Evolutionary conservation across 2,113 vertebrate genomes (phyloP).

Genomic region (Passer montanus): DNA sequence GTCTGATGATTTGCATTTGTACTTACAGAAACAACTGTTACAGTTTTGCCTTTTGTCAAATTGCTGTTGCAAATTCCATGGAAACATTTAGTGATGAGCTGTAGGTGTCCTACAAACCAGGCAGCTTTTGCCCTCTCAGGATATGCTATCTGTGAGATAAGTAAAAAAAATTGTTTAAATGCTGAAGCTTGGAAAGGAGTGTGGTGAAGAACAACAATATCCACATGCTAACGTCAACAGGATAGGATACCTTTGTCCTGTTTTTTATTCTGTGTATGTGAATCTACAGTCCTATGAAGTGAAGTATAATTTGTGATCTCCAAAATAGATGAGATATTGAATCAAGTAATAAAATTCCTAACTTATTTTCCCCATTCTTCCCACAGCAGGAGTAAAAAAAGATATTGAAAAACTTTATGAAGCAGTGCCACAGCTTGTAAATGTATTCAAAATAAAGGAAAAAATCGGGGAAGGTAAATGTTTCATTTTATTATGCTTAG

Average conservation of each 20-base stretch:
- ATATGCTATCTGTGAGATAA: neutral
- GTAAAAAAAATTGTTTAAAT: neutral
- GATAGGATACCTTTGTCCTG: neutral
- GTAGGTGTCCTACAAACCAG: neutral
- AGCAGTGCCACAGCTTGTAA: constrained; percentile 89
- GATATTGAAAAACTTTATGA: constrained; percentile 90
- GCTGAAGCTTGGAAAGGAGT: neutral
- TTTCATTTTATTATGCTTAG: neutral
- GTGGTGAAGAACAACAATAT: neutral
- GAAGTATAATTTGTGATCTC: neutral
- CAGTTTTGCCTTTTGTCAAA: neutral
- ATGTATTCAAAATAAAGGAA: constrained; percentile 86
- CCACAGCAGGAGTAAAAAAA: constrained; percentile 78
- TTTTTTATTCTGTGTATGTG: neutral
- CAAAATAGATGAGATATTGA: neutral
- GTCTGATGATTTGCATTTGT: neutral
- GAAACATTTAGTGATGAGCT: neutral
- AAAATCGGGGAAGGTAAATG: constrained; percentile 95
- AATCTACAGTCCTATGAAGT: neutral
- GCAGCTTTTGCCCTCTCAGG: neutral
- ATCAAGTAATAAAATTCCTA: neutral
- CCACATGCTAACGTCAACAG: neutral
- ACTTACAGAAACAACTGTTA: neutral
- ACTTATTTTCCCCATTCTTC: constrained; percentile 6
- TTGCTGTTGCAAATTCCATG: neutral